Conservation (phyloP, 2,797 vertebrate genomes). For the Cirrhinus molitorella region DNA sequence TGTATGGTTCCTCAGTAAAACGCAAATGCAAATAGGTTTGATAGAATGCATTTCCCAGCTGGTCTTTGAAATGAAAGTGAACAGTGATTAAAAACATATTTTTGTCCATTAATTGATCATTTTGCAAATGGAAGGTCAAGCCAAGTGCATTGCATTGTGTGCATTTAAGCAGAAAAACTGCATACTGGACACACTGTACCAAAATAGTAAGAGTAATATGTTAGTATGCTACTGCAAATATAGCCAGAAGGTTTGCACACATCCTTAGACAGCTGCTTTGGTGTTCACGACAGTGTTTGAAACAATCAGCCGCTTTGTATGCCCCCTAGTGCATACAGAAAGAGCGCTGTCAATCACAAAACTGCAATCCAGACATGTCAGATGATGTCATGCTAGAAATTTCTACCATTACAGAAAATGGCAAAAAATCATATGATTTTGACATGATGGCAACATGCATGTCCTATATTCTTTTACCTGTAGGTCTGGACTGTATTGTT, state of each 20-base stretch:
- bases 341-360: neutral
- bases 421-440: neutral
- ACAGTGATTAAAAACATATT: neutral
- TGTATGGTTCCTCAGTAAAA: neutral
- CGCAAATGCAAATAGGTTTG: neutral
- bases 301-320: constrained; percentile 2
- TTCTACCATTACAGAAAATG: too few relatives aligned
- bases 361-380: too few relatives aligned
- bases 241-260: neutral
- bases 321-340: constrained; percentile 4
- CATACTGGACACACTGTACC: neutral
- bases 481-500: neutral
- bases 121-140: neutral
- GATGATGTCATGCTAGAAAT: neutral
- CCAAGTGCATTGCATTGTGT: neutral
- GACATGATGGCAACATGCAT: neutral
- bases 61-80: neutral
- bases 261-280: neutral
- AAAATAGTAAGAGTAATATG: neutral
- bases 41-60: neutral
- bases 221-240: neutral
- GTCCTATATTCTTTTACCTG: too few relatives aligned
- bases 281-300: neutral
- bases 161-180: neutral
- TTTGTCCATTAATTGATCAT: neutral